Conservation (phyloP, 2,888 invertebrate genomes). For the Drosophila acutilabella region DNA sequence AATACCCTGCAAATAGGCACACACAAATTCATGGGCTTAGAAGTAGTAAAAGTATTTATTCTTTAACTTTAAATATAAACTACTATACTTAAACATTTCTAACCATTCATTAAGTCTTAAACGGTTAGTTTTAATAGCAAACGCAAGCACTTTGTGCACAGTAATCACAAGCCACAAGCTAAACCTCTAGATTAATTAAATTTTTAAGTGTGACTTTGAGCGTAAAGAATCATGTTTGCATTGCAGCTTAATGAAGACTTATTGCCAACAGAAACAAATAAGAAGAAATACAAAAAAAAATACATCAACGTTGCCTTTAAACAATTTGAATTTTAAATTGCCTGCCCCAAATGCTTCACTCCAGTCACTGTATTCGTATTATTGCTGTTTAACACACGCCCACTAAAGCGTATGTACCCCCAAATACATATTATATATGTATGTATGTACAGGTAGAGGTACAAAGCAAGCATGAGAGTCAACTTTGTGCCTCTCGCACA, state of each 20-base stretch:
- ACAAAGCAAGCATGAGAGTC: conserved; percentile 31
- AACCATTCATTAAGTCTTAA: too few relatives aligned
- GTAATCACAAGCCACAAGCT: not conserved
- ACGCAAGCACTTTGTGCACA: too few relatives aligned
- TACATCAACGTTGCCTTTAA: conserved; percentile 16
- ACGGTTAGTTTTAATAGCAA: not conserved
- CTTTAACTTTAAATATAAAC: too few relatives aligned
- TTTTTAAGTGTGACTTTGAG: conserved; percentile 12
- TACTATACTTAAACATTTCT: too few relatives aligned
- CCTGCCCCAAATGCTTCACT: not conserved
- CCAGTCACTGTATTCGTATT: not conserved
- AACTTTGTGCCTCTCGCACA: conserved; percentile 36
- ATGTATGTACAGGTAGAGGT: conserved; percentile 30
- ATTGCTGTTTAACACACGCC: conserved; percentile 12
- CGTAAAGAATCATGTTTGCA: conserved; percentile 9
- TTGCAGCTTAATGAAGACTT: conserved; percentile 42
- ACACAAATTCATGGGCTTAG: too few relatives aligned
- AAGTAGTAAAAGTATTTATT: not conserved
- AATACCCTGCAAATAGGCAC: conserved; percentile 1
- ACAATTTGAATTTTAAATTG: conserved; percentile 47
- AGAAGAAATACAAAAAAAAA: conserved; percentile 5
- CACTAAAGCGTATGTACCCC: conserved; percentile 1
- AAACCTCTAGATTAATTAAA: conserved; percentile 7
- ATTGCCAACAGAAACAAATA: conserved; percentile 12
- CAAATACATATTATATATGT: conserved; percentile 9